Evolutionary conservation across 2,113 vertebrate species (phyloP).

Genomic region (Glareola pratincola): DNA sequence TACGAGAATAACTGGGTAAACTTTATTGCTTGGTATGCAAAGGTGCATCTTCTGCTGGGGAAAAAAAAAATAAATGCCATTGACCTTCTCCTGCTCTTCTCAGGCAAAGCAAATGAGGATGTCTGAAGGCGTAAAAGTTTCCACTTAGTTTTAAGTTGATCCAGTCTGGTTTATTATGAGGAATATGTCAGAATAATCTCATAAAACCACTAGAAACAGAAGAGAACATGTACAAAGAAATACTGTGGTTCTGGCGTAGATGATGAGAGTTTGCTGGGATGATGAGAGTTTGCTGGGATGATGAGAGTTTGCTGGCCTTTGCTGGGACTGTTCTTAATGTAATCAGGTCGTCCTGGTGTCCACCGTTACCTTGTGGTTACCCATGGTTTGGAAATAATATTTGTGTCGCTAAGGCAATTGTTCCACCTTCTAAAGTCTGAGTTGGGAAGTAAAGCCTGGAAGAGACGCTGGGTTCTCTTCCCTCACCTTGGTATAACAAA

Average conservation of each 20-base stretch:
- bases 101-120: rapidly evolving
- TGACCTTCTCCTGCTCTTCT: not conserved
- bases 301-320: not conserved
- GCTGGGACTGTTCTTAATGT: not conserved
- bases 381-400: not conserved
- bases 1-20: not conserved
- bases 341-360: not conserved
- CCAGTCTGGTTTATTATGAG: not conserved
- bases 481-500: not conserved
- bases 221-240: not conserved
- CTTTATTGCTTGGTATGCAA: not conserved
- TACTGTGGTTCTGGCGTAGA: not conserved
- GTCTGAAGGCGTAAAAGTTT: not conserved
- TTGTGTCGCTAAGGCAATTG: not conserved
- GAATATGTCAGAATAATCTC: not conserved
- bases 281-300: not conserved
- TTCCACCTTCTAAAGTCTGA: not conserved
- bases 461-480: not conserved
- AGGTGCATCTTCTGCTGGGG: not conserved
- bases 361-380: not conserved
- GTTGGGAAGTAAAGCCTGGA: not conserved
- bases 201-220: not conserved
- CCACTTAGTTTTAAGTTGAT: not conserved
- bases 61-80: not conserved
- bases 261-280: not conserved